A percentile compares a stretch with the other conserved stretches of the same genome.
Conservation (phyloP, 2,888 invertebrate genomes). For the Lathronympha strigana region DNA sequence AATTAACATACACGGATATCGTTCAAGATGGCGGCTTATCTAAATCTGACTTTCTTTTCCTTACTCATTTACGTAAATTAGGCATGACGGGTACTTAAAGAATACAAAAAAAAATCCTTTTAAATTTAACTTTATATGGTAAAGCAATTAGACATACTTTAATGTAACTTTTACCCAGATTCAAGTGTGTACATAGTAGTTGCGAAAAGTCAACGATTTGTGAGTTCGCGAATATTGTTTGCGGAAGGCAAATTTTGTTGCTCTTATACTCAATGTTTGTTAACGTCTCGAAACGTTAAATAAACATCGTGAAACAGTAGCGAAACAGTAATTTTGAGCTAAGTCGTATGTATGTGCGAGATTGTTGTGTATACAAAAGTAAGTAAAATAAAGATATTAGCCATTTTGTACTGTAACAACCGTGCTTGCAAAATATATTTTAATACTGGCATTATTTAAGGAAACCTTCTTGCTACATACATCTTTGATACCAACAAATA, state of each 20-base stretch:
- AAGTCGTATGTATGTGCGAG: conserved; percentile 2
- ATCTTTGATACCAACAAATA: too few relatives aligned
- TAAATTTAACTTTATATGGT: not conserved
- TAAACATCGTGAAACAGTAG: conserved; percentile 35
- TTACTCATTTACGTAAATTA: conserved; percentile 35
- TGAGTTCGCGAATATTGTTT: conserved; percentile 32
- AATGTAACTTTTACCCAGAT: not conserved
- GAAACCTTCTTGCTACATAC: too few relatives aligned
- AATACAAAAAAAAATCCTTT: conserved; percentile 17
- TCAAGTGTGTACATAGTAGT: not conserved
- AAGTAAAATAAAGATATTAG: not conserved
- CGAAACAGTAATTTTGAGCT: conserved; percentile 14
- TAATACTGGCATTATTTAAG: too few relatives aligned
- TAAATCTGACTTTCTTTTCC: conserved; percentile 32
- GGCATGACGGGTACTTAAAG: conserved; percentile 9
- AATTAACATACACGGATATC: conserved; percentile 46
- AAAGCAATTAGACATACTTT: conserved; percentile 14
- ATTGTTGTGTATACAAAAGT: not conserved
- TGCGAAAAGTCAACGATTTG: conserved; percentile 14
- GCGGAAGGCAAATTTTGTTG: conserved; percentile 10
- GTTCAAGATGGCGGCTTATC: conserved; percentile 22
- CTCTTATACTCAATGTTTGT: conserved; percentile 20
- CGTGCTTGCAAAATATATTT: not conserved
- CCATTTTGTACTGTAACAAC: too few relatives aligned
- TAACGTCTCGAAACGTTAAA: conserved; percentile 23